These are phyloP conservation scores for Agrochola macilenta DNA, from an alignment of 2,888 invertebrate genomes.

Conservation along the genomic window DNA sequence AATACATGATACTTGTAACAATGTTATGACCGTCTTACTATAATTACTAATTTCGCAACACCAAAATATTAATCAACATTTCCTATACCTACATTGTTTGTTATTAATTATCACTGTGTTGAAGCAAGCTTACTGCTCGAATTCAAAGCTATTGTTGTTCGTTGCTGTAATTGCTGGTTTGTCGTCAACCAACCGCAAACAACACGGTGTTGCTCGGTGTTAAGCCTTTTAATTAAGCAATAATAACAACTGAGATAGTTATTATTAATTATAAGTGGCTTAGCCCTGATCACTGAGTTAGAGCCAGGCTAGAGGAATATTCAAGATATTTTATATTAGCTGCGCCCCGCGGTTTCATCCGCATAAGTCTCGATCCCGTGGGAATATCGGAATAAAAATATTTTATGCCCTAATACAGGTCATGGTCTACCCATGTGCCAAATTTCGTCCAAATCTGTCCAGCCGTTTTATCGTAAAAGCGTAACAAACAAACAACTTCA, in stretches of 20 bases:
- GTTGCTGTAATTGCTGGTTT: constrained; percentile 36
- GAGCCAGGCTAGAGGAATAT: no score
- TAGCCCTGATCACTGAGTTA: not conserved
- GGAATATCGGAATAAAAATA: no score
- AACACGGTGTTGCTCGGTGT: constrained; percentile 17
- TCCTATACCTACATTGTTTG: constrained; percentile 25
- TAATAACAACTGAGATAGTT: constrained; percentile 31
- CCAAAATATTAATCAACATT: constrained; percentile 18
- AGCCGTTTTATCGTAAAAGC: no score
- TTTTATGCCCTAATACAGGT: no score
- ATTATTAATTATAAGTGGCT: constrained; percentile 18
- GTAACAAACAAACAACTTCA: no score
- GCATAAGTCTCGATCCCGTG: no score
- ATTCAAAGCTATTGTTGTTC: constrained; percentile 27
- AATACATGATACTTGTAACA: no score
- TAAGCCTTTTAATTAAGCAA: constrained; percentile 38
- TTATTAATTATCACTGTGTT: constrained; percentile 34
- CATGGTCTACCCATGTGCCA: no score
- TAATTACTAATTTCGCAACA: not conserved
- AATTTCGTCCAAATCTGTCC: no score
- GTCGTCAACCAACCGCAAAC: constrained; percentile 13
- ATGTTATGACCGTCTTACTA: not conserved
- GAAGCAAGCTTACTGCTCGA: constrained; percentile 25
- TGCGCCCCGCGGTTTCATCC: no score
- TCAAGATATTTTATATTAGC: not conserved